Evolutionary conservation across 2,888 invertebrate genomes (phyloP).

Genomic region (Agrotis segetum): DNA sequence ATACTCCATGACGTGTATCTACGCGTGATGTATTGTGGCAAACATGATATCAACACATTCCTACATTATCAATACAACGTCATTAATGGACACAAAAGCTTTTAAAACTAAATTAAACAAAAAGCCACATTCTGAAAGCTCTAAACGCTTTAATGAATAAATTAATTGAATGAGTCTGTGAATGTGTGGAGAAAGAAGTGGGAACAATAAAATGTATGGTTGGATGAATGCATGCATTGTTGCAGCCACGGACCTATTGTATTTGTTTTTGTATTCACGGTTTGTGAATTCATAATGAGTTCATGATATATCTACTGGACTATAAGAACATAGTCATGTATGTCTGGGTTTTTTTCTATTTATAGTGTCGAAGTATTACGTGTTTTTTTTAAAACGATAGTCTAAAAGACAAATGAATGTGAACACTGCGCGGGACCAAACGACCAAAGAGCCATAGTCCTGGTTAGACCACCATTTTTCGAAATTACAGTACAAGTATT

Average conservation of each 20-base stretch:
- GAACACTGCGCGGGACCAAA: too few relatives aligned
- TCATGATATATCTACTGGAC: constrained; percentile 35
- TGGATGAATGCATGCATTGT: constrained; percentile 80
- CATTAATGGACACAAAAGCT: constrained; percentile 29
- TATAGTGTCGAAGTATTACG: too few relatives aligned
- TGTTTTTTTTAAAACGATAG: not conserved
- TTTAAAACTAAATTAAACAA: constrained; percentile 33
- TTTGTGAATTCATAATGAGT: constrained; percentile 77
- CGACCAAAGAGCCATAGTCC: too few relatives aligned
- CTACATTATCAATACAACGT: constrained; percentile 27
- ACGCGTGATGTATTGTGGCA: too few relatives aligned
- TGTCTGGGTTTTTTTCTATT: not conserved
- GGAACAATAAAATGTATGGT: constrained; percentile 67
- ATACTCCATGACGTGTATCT: not conserved
- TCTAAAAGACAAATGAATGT: too few relatives aligned
- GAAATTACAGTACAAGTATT: too few relatives aligned
- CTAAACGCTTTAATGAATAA: constrained; percentile 65
- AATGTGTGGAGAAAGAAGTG: constrained; percentile 62
- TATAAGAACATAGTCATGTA: not conserved
- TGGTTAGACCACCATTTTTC: not conserved
- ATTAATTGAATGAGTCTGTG: constrained; percentile 67
- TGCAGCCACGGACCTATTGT: constrained; percentile 76
- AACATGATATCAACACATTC: constrained; percentile 22
- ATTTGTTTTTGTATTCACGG: constrained; percentile 62
- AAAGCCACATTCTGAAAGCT: constrained; percentile 33